These are phyloP conservation scores for Loxodonta africana DNA, from an alignment of 2,113 vertebrate genomes.

Conservation along the genomic window DNA sequence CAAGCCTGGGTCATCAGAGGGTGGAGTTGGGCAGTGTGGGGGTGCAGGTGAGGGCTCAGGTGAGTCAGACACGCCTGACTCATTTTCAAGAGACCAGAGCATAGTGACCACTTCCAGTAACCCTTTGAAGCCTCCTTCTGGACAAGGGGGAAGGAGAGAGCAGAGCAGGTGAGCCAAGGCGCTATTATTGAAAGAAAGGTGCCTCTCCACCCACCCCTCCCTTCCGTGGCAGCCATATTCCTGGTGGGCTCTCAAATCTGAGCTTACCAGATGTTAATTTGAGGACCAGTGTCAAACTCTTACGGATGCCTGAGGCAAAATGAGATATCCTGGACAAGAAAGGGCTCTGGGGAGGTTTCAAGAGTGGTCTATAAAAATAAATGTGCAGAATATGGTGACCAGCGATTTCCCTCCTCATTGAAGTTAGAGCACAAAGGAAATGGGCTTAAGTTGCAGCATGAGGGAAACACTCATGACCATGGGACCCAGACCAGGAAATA, in stretches of 20 bases:
- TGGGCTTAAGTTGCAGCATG: background rate
- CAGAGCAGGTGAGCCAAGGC: background rate
- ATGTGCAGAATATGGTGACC: background rate
- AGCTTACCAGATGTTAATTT: background rate
- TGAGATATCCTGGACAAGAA: background rate
- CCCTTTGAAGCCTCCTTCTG: background rate
- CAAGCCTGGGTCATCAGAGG: no score
- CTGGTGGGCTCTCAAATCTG: background rate
- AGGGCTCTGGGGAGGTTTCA: background rate
- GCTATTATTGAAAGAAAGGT: background rate
- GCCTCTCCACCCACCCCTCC: accelerated
- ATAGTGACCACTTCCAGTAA: background rate
- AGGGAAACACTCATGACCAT: accelerated
- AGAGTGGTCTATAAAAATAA: no score
- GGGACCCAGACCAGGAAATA: background rate
- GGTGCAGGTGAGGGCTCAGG: background rate
- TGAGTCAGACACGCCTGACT: background rate
- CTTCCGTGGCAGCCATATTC: background rate
- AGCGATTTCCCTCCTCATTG: background rate
- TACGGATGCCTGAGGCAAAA: background rate
- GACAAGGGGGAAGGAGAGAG: background rate
- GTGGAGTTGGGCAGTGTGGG: background rate
- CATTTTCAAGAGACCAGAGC: background rate
- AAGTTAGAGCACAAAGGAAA: background rate
- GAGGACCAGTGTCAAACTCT: background rate